A percentile compares a stretch with the other conserved stretches of the same genome.
Evolutionary conservation across 2,888 invertebrate genomes (phyloP).

Genomic region (Pogonocherus hispidulus): DNA sequence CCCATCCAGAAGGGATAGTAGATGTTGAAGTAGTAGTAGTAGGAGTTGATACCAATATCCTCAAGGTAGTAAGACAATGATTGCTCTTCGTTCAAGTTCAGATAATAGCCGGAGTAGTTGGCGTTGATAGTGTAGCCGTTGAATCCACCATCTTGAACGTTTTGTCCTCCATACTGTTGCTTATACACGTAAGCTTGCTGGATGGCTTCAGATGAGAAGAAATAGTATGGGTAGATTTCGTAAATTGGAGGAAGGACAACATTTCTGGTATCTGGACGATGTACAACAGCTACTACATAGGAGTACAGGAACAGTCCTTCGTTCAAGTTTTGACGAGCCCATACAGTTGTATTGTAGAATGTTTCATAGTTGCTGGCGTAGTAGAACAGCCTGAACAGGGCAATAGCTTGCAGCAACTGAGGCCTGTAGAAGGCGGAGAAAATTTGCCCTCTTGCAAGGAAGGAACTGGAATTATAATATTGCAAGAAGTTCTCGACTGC

Average conservation of each 20-base stretch:
- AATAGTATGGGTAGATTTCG: constrained; percentile 80
- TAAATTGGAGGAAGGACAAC: constrained; percentile 79
- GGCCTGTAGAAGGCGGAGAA: constrained; percentile 75
- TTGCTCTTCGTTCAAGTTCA: constrained; percentile 71
- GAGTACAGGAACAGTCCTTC: constrained; percentile 79
- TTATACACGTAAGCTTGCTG: constrained; percentile 75
- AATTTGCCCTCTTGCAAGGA: constrained; percentile 73
- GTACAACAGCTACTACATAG: constrained; percentile 75
- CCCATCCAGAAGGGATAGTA: constrained; percentile 77
- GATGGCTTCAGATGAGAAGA: constrained; percentile 78
- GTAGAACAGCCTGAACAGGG: constrained; percentile 77
- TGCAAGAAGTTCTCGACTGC: constrained; percentile 29
- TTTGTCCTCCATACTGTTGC: constrained; percentile 67
- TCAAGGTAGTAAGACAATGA: constrained; percentile 79
- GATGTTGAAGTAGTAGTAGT: constrained; percentile 75
- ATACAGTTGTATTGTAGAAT: constrained; percentile 78
- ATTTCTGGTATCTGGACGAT: constrained; percentile 74
- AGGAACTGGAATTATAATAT: constrained; percentile 64
- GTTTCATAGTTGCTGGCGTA: constrained; percentile 79
- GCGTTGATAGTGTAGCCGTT: constrained; percentile 73
- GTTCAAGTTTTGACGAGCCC: constrained; percentile 77
- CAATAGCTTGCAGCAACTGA: constrained; percentile 75
- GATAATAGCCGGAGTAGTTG: constrained; percentile 74
- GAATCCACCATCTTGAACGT: constrained; percentile 49
- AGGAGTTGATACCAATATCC: constrained; percentile 77